A percentile compares a stretch with the other conserved stretches of the same genome.
Evolutionary conservation across 1,140 invertebrate genomes (phyloP).

Genomic region (Bombus turneri): DNA sequence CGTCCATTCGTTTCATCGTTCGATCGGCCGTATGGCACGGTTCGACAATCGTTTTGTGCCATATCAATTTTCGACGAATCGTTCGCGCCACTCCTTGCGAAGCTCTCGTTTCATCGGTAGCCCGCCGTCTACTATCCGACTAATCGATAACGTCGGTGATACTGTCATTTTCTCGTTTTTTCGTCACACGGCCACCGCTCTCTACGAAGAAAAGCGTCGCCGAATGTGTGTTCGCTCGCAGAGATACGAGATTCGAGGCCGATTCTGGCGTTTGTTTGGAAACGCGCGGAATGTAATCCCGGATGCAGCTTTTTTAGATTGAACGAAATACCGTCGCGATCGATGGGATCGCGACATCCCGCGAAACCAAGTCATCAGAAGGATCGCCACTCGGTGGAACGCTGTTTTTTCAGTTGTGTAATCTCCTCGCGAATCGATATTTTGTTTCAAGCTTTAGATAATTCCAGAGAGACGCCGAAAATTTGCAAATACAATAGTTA

Average conservation of each 20-base stretch:
- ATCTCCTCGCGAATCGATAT: neutral
- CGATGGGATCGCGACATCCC: neutral
- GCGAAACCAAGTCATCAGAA: neutral
- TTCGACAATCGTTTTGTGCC: too few species aligned
- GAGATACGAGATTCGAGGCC: neutral
- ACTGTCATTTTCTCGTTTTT: neutral
- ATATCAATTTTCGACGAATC: conserved; percentile 53
- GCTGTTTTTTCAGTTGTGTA: neutral
- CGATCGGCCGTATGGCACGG: too few species aligned
- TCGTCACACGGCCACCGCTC: neutral
- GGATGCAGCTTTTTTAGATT: neutral
- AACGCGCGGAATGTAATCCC: neutral
- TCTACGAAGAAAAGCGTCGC: neutral
- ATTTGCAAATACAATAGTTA: neutral
- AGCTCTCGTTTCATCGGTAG: neutral
- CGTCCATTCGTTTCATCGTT: neutral
- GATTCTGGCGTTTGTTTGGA: neutral
- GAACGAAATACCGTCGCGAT: neutral
- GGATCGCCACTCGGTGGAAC: neutral
- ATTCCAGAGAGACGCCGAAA: neutral
- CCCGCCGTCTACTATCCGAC: neutral
- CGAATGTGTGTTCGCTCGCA: neutral
- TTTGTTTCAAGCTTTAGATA: neutral
- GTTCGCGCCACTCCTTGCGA: neutral
- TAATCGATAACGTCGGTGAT: conserved; percentile 7